Percentiles rank a stretch among this genome's conserved stretches.
phyloP scores from a whole-genome alignment of 2,113 vertebrate genomes.

The Passer montanus region DNA sequence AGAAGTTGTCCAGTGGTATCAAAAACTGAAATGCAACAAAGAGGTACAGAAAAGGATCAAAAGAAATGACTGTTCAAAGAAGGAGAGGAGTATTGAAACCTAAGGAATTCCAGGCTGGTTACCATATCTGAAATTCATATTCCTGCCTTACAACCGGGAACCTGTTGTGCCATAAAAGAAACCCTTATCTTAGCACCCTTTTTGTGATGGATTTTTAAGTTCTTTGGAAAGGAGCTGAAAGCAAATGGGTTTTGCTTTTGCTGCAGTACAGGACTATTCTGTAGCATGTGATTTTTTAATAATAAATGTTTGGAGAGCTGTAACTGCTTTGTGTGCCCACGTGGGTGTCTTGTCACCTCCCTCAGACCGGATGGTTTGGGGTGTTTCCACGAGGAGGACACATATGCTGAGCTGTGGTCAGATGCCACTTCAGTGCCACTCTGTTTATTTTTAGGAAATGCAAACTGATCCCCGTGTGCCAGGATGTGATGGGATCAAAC shows the following conservation, averaged over 20 bases:
- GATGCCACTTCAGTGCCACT: not conserved
- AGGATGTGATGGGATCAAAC: not conserved
- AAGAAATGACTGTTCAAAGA: not conserved
- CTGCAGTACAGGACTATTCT: not conserved
- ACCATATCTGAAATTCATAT: not conserved
- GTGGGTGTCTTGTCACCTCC: not conserved
- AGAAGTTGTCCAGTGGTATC: not conserved
- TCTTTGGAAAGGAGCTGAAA: not conserved
- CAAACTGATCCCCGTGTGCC: not conserved
- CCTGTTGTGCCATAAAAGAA: not conserved
- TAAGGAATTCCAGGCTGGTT: not conserved
- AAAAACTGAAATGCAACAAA: not conserved
- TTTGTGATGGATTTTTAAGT: not conserved
- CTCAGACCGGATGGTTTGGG: accelerated
- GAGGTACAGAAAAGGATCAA: not conserved
- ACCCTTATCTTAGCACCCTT: not conserved
- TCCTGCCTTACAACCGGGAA: not conserved
- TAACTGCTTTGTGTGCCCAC: not conserved
- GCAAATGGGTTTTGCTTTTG: not conserved
- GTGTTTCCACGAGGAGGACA: not conserved
- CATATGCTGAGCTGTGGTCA: not conserved
- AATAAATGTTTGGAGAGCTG: not conserved
- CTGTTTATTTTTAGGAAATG: slow-evolving; percentile 49
- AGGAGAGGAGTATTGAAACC: not conserved
- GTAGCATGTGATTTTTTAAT: not conserved